phyloP scores from a whole-genome alignment of 2,113 vertebrate genomes.

The Uria aalge region DNA sequence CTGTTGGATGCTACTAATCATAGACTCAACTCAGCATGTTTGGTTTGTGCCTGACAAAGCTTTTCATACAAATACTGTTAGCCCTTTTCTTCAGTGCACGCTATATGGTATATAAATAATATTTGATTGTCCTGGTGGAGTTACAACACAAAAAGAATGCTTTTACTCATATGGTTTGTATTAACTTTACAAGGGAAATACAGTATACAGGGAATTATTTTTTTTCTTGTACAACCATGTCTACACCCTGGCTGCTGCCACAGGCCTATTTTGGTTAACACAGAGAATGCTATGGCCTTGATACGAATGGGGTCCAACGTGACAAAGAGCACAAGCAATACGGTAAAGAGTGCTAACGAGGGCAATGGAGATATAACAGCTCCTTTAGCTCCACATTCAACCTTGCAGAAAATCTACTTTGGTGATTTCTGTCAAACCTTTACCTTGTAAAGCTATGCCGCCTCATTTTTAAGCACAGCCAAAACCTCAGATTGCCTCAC shows the following conservation, averaged over 20 bases:
- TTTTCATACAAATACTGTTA: not conserved
- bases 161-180: not conserved
- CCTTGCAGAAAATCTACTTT: not conserved
- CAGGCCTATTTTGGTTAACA: not conserved
- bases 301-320: fast-evolving
- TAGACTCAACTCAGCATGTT: not conserved
- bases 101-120: not conserved
- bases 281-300: not conserved
- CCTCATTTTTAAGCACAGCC: not conserved
- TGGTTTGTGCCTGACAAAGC: not conserved
- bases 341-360: not conserved
- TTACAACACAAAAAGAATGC: not conserved
- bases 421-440: not conserved
- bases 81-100: not conserved
- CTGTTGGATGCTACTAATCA: not conserved
- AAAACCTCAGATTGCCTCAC: constrained; percentile 47
- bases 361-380: not conserved
- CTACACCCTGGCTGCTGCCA: not conserved
- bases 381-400: not conserved
- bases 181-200: constrained; percentile 35
- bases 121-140: not conserved
- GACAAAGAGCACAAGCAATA: not conserved
- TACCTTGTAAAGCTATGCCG: not conserved
- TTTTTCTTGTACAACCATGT: not conserved
- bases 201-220: not conserved